phyloP scores from a whole-genome alignment of 2,797 vertebrate genomes.

The Netta rufina region DNA sequence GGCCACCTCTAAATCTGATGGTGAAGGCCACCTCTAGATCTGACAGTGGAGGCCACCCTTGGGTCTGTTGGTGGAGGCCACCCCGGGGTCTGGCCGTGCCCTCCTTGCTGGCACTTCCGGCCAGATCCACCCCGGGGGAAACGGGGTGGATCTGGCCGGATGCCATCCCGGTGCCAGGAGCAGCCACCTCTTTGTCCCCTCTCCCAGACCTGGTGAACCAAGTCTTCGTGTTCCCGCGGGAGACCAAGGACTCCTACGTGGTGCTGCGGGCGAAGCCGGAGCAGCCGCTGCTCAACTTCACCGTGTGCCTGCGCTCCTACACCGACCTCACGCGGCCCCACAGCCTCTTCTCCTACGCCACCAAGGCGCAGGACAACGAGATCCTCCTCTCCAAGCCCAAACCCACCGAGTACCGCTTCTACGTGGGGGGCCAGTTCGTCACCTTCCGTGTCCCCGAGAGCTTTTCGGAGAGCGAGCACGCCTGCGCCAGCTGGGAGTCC shows the following conservation, averaged over 20 bases:
- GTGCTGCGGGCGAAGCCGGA: neutral
- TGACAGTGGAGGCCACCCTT: too few relatives aligned
- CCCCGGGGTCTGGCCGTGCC: neutral
- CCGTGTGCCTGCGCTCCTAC: slow-evolving; percentile 71
- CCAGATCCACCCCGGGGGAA: too few relatives aligned
- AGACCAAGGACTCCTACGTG: neutral
- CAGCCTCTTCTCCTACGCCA: slow-evolving; percentile 65
- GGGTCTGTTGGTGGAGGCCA: neutral
- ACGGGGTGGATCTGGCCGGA: neutral
- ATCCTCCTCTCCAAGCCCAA: slow-evolving; percentile 61
- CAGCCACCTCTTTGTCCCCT: neutral
- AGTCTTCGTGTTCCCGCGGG: slow-evolving; percentile 6
- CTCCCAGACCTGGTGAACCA: neutral
- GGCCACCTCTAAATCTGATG: neutral
- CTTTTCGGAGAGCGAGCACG: neutral
- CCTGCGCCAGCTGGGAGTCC: slow-evolving; percentile 72
- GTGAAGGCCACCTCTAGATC: neutral
- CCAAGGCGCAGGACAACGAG: slow-evolving; percentile 27
- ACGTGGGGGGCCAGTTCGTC: slow-evolving; percentile 8
- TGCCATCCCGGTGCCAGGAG: fast-evolving
- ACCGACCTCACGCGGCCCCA: slow-evolving; percentile 62
- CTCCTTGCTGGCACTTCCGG: neutral
- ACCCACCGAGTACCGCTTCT: slow-evolving; percentile 32
- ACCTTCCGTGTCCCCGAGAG: slow-evolving; percentile 1
- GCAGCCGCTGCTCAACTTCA: slow-evolving; percentile 28